phyloP scores from a whole-genome alignment of 1,140 invertebrate species.

The Mercenaria mercenaria region DNA sequence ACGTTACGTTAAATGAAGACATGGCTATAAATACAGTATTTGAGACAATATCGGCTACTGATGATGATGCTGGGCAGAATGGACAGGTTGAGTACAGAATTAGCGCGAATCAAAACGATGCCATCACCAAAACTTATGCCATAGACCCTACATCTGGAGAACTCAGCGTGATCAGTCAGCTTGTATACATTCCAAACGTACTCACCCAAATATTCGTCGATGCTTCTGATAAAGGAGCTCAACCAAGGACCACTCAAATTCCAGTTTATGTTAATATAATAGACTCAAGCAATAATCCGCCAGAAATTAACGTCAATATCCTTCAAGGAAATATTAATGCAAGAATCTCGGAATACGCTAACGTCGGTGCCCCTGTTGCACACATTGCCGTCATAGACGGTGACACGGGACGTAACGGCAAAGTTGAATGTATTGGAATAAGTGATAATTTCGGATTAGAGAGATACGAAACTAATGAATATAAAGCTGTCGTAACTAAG shows the following conservation, averaged over 20 bases:
- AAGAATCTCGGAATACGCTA: constrained; percentile 79
- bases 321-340: constrained; percentile 62
- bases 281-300: constrained; percentile 83
- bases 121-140: constrained; percentile 43
- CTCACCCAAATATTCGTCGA: constrained; percentile 70
- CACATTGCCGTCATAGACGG: constrained; percentile 78
- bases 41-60: constrained; percentile 75
- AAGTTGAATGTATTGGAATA: constrained; percentile 78
- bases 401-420: constrained; percentile 80
- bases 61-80: constrained; percentile 79
- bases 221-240: constrained; percentile 70
- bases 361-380: constrained; percentile 79
- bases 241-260: constrained; percentile 69
- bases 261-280: constrained; percentile 78
- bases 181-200: constrained; percentile 70
- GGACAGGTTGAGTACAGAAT: constrained; percentile 78
- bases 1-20: constrained; percentile 92
- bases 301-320: constrained; percentile 80
- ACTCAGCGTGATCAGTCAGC: constrained; percentile 61
- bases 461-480: constrained; percentile 78
- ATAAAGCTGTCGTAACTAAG: constrained; percentile 84
- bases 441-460: constrained; percentile 78
- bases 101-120: constrained; percentile 55
- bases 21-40: constrained; percentile 69
- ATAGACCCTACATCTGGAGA: constrained; percentile 31